phyloP scores from a whole-genome alignment of 2,888 invertebrate species.

The Caenorhabditis uteleia region DNA sequence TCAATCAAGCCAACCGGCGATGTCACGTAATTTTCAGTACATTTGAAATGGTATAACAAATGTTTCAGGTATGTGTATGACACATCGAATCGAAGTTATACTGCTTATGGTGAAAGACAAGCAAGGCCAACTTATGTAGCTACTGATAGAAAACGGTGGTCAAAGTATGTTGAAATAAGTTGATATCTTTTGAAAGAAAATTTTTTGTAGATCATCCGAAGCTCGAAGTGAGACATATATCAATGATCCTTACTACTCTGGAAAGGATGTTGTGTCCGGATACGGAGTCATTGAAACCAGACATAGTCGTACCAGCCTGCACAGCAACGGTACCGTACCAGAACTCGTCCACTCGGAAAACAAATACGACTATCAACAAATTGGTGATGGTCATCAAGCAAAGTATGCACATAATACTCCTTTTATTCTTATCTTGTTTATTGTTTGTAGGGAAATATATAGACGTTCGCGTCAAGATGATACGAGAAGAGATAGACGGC shows the following conservation, averaged over 20 bases:
- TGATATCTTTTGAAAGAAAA: not conserved
- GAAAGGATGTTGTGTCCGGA: slow-evolving; percentile 22
- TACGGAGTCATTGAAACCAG: slow-evolving; percentile 32
- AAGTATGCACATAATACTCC: not conserved
- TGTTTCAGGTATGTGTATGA: slow-evolving; percentile 38
- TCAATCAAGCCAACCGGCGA: slow-evolving; percentile 30
- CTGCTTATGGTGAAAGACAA: slow-evolving; percentile 24
- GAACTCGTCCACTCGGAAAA: slow-evolving; percentile 42
- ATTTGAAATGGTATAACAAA: slow-evolving; percentile 1
- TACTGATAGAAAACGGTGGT: slow-evolving; percentile 32
- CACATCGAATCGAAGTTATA: slow-evolving; percentile 30
- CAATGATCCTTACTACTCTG: slow-evolving; percentile 32
- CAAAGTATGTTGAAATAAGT: slow-evolving; percentile 8
- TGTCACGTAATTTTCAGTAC: slow-evolving; percentile 18
- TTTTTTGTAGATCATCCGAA: slow-evolving; percentile 23
- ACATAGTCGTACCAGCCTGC: slow-evolving; percentile 30
- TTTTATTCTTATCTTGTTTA: no score
- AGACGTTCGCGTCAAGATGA: slow-evolving; percentile 14
- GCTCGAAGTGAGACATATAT: slow-evolving; percentile 34
- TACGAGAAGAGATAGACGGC: slow-evolving; percentile 20
- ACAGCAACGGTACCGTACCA: slow-evolving; percentile 23
- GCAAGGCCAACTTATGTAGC: slow-evolving; percentile 11
- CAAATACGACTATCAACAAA: slow-evolving; percentile 35
- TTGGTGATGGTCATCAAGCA: slow-evolving; percentile 8
- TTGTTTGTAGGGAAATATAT: not conserved